Evolutionary conservation across 2,797 vertebrate species (phyloP).

Genomic region (Chromobotia macracanthus): DNA sequence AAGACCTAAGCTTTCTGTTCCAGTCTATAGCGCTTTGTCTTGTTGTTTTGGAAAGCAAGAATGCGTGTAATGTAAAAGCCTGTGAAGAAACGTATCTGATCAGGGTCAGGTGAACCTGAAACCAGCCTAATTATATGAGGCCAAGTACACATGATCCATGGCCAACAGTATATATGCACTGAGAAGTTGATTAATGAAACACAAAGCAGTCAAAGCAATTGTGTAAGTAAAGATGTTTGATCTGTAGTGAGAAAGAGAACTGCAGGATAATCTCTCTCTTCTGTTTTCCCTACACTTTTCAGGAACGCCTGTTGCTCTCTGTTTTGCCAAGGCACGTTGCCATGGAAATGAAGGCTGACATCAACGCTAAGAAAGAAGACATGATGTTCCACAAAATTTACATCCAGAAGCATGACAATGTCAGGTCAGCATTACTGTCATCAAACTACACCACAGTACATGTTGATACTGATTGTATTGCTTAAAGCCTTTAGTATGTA

Average conservation of each 20-base stretch:
- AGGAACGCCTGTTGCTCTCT: conserved; percentile 95
- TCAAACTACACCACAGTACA: conserved; percentile 1
- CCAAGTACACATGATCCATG: not conserved
- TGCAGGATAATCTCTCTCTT: conserved; percentile 17
- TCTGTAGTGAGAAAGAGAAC: not conserved
- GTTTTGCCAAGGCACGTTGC: conserved; percentile 96
- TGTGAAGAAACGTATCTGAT: not conserved
- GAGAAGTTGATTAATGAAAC: not conserved
- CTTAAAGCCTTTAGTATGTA: not conserved
- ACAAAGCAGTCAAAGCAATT: not conserved
- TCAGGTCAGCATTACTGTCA: conserved; percentile 79
- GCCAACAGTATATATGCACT: not conserved
- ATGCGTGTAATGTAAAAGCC: not conserved
- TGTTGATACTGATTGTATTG: not conserved
- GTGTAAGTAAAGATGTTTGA: not conserved
- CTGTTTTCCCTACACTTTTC: conserved; percentile 55
- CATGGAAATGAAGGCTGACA: conserved; percentile 99
- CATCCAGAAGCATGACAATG: conserved; percentile 97
- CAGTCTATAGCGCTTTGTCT: not conserved
- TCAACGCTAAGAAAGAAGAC: conserved; percentile 97
- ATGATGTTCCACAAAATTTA: conserved; percentile 99
- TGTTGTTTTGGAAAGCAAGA: not conserved
- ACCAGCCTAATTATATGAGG: not conserved
- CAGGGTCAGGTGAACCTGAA: not conserved
- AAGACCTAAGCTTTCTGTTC: not conserved